Evolutionary conservation across 2,113 vertebrate genomes (phyloP).

Genomic region (Sylvia atricapilla): DNA sequence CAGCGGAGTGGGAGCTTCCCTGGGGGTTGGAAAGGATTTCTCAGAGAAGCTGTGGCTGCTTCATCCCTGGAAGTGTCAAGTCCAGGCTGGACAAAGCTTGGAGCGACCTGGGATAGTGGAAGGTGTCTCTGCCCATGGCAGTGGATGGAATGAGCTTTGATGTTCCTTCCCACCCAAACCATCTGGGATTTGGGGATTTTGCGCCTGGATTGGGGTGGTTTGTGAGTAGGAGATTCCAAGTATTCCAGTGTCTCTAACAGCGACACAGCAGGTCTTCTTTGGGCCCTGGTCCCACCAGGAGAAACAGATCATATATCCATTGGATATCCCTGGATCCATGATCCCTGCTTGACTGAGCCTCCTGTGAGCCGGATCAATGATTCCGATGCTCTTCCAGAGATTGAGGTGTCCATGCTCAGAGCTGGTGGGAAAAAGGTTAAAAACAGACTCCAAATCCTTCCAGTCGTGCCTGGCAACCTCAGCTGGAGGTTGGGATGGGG

Average conservation of each 20-base stretch:
- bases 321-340: background rate
- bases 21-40: background rate
- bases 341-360: background rate
- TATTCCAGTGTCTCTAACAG: background rate
- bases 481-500: no score
- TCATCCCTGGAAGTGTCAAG: background rate
- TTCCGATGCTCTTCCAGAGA: rapidly evolving
- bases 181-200: background rate
- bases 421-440: background rate
- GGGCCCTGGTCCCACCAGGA: background rate
- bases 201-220: background rate
- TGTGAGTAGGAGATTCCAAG: background rate
- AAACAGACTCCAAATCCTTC: background rate
- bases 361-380: background rate
- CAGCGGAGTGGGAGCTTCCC: background rate
- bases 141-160: background rate
- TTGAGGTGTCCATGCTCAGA: background rate
- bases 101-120: background rate
- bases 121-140: background rate
- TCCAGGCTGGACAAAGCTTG: background rate
- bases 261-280: background rate
- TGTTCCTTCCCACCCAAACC: background rate
- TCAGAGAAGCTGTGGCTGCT: background rate
- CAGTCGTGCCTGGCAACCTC: background rate
- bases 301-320: rapidly evolving